These are phyloP conservation scores for Uria aalge DNA, from an alignment of 2,113 vertebrate genomes.

Conservation along the genomic window DNA sequence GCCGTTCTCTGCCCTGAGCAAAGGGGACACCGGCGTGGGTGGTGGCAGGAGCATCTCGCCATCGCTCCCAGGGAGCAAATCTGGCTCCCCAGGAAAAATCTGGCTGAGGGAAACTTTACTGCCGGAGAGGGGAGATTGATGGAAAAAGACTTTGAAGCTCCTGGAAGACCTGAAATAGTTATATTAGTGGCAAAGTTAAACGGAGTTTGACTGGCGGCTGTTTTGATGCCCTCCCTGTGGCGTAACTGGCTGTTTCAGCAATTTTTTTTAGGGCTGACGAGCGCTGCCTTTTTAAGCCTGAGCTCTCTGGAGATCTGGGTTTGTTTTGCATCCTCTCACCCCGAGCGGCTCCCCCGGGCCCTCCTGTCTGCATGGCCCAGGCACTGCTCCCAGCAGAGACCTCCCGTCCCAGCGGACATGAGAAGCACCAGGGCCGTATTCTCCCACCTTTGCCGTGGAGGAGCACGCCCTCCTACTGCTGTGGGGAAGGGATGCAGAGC, in stretches of 20 bases:
- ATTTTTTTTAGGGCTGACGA: not conserved
- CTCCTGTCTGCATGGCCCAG: not conserved
- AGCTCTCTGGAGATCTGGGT: not conserved
- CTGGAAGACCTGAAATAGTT: not conserved
- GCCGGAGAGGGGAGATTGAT: not conserved
- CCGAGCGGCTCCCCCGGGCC: not conserved
- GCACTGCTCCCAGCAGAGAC: fast-evolving
- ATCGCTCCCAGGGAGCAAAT: fast-evolving
- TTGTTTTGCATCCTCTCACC: not conserved
- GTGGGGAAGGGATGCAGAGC: not conserved
- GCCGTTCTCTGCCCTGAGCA: fast-evolving
- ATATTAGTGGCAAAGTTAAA: not conserved
- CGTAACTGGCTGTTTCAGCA: not conserved
- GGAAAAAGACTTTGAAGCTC: not conserved
- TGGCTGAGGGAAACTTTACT: not conserved
- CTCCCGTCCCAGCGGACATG: fast-evolving
- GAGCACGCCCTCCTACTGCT: fast-evolving
- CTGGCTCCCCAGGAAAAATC: not conserved
- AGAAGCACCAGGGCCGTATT: not conserved
- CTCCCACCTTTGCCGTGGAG: fast-evolving
- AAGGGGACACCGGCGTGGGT: fast-evolving
- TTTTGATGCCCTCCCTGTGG: not conserved
- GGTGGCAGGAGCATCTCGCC: not conserved
- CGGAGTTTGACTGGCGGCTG: not conserved
- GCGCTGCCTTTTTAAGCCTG: not conserved